Evolutionary conservation across 2,113 vertebrate species (phyloP).

Genomic region (Nestor notabilis): DNA sequence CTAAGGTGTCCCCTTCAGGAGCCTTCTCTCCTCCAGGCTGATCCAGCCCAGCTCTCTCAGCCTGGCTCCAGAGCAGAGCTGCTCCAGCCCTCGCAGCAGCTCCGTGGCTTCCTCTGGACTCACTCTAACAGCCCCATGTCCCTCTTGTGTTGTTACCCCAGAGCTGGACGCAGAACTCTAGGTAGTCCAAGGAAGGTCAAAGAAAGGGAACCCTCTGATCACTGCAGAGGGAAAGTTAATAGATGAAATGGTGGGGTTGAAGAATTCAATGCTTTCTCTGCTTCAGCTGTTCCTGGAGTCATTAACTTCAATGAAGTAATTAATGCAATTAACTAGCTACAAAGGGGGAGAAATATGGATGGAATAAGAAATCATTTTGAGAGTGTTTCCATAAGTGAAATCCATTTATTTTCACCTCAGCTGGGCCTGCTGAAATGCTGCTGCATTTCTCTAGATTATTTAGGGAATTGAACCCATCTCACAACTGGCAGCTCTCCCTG

Average conservation of each 20-base stretch:
- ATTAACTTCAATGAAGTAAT: constrained; percentile 25
- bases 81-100: neutral
- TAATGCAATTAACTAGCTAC: constrained; percentile 62
- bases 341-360: constrained; percentile 27
- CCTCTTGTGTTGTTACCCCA: neutral
- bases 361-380: neutral
- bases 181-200: neutral
- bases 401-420: constrained; percentile 25
- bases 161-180: neutral
- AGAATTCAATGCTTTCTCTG: neutral
- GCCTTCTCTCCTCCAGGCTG: too few species aligned
- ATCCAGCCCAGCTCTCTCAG: too few species aligned
- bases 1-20: too few species aligned
- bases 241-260: neutral
- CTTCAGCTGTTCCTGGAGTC: neutral
- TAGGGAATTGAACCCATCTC: neutral
- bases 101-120: neutral
- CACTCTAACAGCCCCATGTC: neutral
- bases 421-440: neutral
- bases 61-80: neutral
- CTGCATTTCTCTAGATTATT: neutral
- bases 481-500: neutral
- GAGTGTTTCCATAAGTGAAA: constrained; percentile 3
- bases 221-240: neutral
- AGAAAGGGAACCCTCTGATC: neutral